Percentiles rank a stretch among this genome's conserved stretches.
Conservation (phyloP, 1,140 invertebrate species). For the Drosophila arawakana region DNA sequence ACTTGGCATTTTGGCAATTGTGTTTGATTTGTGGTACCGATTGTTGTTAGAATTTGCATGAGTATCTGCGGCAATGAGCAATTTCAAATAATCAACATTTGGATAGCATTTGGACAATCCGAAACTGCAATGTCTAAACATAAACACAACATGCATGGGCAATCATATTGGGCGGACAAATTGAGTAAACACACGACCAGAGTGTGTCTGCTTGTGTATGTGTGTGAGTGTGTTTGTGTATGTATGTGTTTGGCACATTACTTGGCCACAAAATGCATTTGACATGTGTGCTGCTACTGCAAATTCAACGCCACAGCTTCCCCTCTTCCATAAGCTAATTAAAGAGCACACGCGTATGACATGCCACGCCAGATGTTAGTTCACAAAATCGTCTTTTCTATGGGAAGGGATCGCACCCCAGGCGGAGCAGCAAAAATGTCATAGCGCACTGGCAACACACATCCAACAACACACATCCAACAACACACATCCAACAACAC, state of each 20-base stretch:
- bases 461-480: constrained; percentile 3
- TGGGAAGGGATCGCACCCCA: constrained; percentile 9
- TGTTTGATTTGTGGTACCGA: constrained; percentile 50
- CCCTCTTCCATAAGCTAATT: constrained; percentile 57
- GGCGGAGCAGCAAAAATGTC: constrained; percentile 43
- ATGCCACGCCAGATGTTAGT: constrained; percentile 70
- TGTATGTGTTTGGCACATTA: constrained; percentile 34
- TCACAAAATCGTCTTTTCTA: constrained; percentile 38
- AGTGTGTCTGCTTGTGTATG: neutral
- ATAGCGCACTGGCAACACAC: constrained; percentile 18
- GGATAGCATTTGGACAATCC: constrained; percentile 49
- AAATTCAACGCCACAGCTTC: constrained; percentile 3
- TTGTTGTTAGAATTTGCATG: constrained; percentile 43
- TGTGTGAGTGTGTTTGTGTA: neutral
- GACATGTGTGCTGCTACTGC: constrained; percentile 58
- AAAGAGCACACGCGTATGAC: constrained; percentile 76
- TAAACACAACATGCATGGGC: constrained; percentile 38
- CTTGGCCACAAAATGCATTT: constrained; percentile 54
- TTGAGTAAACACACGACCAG: constrained; percentile 55
- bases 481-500: neutral
- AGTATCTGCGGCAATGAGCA: constrained; percentile 15
- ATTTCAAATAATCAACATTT: constrained; percentile 59
- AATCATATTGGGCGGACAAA: constrained; percentile 37
- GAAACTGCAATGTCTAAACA: constrained; percentile 56
- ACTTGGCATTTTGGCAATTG: constrained; percentile 67